phyloP scores from a whole-genome alignment of 2,797 vertebrate genomes.

The Mionectes olivaceus region DNA sequence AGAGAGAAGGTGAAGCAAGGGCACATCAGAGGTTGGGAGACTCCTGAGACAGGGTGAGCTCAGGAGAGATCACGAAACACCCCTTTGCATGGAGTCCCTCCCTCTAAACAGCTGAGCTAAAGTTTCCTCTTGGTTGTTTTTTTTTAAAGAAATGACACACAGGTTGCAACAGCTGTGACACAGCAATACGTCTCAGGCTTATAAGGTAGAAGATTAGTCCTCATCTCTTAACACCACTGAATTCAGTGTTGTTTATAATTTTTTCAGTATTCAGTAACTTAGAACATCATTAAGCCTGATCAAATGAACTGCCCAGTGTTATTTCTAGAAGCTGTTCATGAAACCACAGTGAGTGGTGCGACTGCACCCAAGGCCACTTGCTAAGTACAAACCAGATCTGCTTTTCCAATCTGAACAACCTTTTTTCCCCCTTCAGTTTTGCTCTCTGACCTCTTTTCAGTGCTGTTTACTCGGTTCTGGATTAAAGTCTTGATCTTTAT shows the following conservation, averaged over 20 bases:
- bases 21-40: not conserved
- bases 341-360: not conserved
- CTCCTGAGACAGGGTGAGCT: not conserved
- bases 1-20: not conserved
- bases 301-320: not conserved
- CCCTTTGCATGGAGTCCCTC: not conserved
- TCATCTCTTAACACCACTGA: not conserved
- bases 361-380: accelerated
- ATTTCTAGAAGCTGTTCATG: not conserved
- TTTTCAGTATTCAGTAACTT: not conserved
- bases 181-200: not conserved
- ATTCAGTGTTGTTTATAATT: not conserved
- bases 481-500: not conserved
- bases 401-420: not conserved
- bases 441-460: not conserved
- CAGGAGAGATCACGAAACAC: not conserved
- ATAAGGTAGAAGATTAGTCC: not conserved
- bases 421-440: not conserved
- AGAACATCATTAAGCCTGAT: not conserved
- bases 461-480: not conserved
- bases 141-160: not conserved
- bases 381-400: not conserved
- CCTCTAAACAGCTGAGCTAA: not conserved
- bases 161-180: not conserved
- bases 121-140: not conserved